A percentile compares a stretch with the other conserved stretches of the same genome.
Evolutionary conservation across 2,113 vertebrate genomes (phyloP).

Genomic region (Miniopterus natalensis): DNA sequence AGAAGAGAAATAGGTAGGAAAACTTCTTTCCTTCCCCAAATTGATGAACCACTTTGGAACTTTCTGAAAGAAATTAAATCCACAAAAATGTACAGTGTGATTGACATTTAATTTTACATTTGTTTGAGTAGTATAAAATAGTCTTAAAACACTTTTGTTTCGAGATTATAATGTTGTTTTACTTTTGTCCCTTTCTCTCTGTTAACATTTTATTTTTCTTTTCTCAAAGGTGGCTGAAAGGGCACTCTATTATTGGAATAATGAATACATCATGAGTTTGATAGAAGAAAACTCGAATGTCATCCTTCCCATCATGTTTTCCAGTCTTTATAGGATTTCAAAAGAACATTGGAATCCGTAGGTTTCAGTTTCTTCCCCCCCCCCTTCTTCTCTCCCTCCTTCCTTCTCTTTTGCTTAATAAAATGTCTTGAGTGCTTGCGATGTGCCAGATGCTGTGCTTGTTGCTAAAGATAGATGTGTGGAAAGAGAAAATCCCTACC

Average conservation of each 20-base stretch:
- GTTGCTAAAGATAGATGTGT: neutral
- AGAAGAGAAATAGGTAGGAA: neutral
- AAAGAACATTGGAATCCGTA: conserved; percentile 99
- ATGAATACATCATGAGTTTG: conserved; percentile 99
- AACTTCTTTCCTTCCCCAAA: neutral
- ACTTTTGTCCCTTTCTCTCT: conserved; percentile 63
- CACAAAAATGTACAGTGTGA: conserved; percentile 35
- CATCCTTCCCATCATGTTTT: conserved; percentile 99
- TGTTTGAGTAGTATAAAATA: conserved; percentile 49
- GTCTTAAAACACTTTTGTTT: conserved; percentile 59
- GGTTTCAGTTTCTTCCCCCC: conserved; percentile 76
- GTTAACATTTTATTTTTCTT: conserved; percentile 76
- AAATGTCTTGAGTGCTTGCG: neutral
- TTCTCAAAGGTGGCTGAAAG: conserved; percentile 95
- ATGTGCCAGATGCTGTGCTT: neutral
- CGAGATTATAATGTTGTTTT: conserved; percentile 46
- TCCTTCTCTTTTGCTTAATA: neutral
- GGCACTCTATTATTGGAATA: conserved; percentile 99
- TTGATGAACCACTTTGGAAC: neutral
- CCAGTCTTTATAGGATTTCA: conserved; percentile 99
- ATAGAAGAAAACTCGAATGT: conserved; percentile 99
- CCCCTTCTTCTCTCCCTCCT: neutral
- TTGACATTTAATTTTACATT: conserved; percentile 66
- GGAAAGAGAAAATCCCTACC: neutral
- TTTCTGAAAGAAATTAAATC: conserved; percentile 48